Base-by-base conservation (phyloP, 2,113 vertebrate genomes). In the Haemorhous mexicanus region DNA sequence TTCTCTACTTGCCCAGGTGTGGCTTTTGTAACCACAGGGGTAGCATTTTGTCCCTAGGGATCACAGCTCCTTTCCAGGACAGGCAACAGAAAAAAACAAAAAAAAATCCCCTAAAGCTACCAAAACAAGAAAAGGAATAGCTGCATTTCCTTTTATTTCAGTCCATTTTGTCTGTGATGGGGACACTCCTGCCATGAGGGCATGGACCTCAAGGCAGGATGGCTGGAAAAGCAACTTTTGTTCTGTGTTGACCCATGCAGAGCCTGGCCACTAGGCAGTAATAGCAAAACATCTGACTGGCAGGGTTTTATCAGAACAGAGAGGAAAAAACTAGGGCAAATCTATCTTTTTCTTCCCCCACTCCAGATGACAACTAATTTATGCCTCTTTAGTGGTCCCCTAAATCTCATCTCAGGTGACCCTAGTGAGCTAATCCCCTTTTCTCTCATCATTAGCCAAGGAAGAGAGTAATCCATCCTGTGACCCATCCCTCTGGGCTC, bases 381-480 rank as follows among this genome's bases (percentile, higher is more conserved):
- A 43, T 61, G 27, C 37, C 26, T 72, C 49, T 79, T 80, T 35
- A 90, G 49, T 49, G 44, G 46, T 73, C 33, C 4, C 27, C 32
- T 92, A 93, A 84, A 74, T 81, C 88, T 94, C 76, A 49, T 81
- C 56, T 92, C 85, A 74, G 85, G 68, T 88, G 56, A 90, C 59
- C 47, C 39, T 44, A 46, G 26, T 33, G 62, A 92, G 84, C 47
- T 96, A 96, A 96, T 94, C 69, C 74, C 41, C 73, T 92, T 91
- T 95, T 70, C 76, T 87, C 22, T 93, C 58, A 62, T 78, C 73
- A 78, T 89, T 90, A 94, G n/a, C 30, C n/a, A 64, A 27, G 41
- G 72, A 90, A 75, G 47, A 67, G 30, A 46, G 6, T 90, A 88
- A 97, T 86, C 75, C 75, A 55, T 74, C 59, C 75, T 88, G 43